Evolutionary conservation across 2,888 invertebrate genomes (phyloP).

Genomic region (Alcis repandata): DNA sequence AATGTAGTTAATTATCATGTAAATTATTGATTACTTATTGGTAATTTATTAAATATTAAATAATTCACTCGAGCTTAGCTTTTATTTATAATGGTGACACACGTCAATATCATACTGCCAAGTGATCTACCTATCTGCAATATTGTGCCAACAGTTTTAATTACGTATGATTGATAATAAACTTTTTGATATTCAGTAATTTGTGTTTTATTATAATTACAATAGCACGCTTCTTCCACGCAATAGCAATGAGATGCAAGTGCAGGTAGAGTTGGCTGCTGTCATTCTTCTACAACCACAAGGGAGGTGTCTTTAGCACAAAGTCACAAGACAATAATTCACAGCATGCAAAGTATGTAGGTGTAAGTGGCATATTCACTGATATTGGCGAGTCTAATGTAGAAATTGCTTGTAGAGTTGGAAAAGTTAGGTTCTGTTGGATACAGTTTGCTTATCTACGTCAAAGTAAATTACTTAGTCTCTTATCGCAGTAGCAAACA

Average conservation of each 20-base stretch:
- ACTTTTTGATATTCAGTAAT: conserved; percentile 74
- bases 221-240: conserved; percentile 37
- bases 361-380: background rate
- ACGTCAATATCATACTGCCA: conserved; percentile 56
- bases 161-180: conserved; percentile 78
- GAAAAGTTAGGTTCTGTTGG: too few relatives aligned
- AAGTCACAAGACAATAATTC: background rate
- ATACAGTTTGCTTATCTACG: too few relatives aligned
- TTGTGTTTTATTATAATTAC: conserved; percentile 53
- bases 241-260: background rate
- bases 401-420: too few relatives aligned
- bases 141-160: conserved; percentile 78
- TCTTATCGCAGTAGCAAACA: too few relatives aligned
- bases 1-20: conserved; percentile 32
- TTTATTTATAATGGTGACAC: conserved; percentile 36
- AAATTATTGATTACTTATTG: conserved; percentile 27
- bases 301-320: background rate
- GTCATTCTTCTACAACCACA: background rate
- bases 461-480: too few relatives aligned
- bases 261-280: background rate
- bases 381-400: background rate
- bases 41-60: conserved; percentile 39
- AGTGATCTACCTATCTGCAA: conserved; percentile 62
- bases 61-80: conserved; percentile 59
- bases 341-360: background rate